These are phyloP conservation scores for Trichogramma dendrolimi DNA, from an alignment of 2,888 invertebrate species.

Conservation along the genomic window DNA sequence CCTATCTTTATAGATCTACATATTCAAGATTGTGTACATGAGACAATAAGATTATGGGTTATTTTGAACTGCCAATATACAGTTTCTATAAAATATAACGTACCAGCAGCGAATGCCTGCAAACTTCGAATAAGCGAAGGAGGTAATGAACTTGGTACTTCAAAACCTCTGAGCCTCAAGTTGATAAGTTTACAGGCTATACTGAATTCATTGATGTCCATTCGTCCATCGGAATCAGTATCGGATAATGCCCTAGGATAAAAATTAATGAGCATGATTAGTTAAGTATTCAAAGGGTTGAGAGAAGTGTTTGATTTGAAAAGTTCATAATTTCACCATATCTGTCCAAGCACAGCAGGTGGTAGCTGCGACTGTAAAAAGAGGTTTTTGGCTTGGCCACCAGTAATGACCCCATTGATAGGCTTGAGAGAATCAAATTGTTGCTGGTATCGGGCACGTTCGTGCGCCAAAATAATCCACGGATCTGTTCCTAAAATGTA, in stretches of 20 bases:
- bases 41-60: neutral
- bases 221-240: constrained; percentile 92
- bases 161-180: constrained; percentile 85
- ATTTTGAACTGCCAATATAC: neutral
- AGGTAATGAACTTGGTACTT: constrained; percentile 84
- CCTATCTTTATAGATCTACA: too few relatives aligned
- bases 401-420: constrained; percentile 80
- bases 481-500: constrained; percentile 61
- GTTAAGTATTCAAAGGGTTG: neutral
- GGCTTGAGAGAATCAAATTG: constrained; percentile 89
- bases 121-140: constrained; percentile 68
- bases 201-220: constrained; percentile 94
- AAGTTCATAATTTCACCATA: constrained; percentile 67
- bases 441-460: constrained; percentile 81
- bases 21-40: neutral
- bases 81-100: neutral
- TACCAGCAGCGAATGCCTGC: constrained; percentile 54
- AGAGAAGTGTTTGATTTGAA: neutral
- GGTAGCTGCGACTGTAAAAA: constrained; percentile 89
- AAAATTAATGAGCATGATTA: constrained; percentile 4
- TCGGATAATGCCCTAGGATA: constrained; percentile 78
- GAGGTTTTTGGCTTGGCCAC: constrained; percentile 89
- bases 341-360: constrained; percentile 83
- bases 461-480: constrained; percentile 83
- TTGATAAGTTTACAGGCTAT: constrained; percentile 97